Base-by-base conservation (phyloP, 2,888 invertebrate species). In the Acanthopleura granulata region DNA sequence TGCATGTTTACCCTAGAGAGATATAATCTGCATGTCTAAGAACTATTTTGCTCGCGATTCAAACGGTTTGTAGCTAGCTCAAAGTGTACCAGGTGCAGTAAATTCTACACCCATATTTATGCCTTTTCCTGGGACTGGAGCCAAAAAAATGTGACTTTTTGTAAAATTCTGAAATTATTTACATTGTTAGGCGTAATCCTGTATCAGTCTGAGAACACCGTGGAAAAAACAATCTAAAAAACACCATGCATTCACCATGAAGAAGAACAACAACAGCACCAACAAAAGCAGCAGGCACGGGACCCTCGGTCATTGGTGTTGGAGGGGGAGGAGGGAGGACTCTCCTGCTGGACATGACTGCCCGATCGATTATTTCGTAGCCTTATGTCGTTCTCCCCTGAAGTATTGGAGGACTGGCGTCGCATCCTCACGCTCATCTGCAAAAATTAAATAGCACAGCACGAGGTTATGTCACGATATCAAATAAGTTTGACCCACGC, bases 381-480 rank as follows among this genome's bases (percentile, higher is more conserved):
- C 78, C 86, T 82, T 77, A 83, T 81, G 75, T 86, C 85, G 78
- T 83, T 84, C 77, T 86, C 85, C 78, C 83, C 84, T 73, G 84
- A 80, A 72, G 84, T 78, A 25, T 27, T 61, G 72, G 84, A 80
- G 70, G 86, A 84, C 78, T 85, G 85, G 77, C 86, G 85, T 78
- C 84, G 85, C 82, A 87, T 83, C 82, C 87, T 85, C 79, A 85
- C 84, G 76, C 83, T 88, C 88, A 88, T 88, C 88, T 88, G 84
- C 72, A 84, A 82, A 22, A 29, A 77, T 29, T 75, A 75, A 15
- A 66, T 6, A 6, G 3, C 6, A 57, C 18, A 57, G 51, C 14
- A 51, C 14, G 18, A 14, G 18, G 51, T 51, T 57, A 40, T 40
- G 9, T 40, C 40, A 40, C 40, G 3, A 40, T 40, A 40, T n/a